phyloP scores from a whole-genome alignment of 2,888 invertebrate species.

The Tanytarsus gracilentus region DNA sequence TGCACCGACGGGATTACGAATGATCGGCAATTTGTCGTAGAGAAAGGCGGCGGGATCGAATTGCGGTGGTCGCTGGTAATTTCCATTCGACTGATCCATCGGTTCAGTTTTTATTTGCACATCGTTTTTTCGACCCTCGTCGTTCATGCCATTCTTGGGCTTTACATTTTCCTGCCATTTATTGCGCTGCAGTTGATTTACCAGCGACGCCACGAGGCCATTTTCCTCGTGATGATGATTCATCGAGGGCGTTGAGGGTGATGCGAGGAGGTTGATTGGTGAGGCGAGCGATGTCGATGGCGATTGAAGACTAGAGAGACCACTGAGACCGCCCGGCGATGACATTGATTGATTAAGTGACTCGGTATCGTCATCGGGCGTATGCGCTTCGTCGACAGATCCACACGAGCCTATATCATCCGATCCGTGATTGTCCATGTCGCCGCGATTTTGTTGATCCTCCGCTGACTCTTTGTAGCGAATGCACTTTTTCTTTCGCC shows the following conservation, averaged over 20 bases:
- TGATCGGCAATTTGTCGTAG: constrained; percentile 35
- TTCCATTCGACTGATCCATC: constrained; percentile 31
- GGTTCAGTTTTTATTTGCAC: constrained; percentile 24
- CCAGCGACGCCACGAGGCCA: constrained; percentile 7
- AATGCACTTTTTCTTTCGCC: constrained; percentile 96
- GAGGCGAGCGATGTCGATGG: constrained; percentile 67
- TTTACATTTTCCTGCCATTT: constrained; percentile 1
- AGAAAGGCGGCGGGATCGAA: constrained; percentile 35
- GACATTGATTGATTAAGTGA: constrained; percentile 51
- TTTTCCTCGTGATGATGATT: constrained; percentile 30
- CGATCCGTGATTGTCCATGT: constrained; percentile 51
- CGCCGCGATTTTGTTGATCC: constrained; percentile 47
- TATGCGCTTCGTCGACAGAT: constrained; percentile 63
- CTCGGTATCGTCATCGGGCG: constrained; percentile 58
- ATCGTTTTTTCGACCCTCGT: constrained; percentile 8
- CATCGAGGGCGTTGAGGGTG: constrained; percentile 45
- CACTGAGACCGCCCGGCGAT: constrained; percentile 56
- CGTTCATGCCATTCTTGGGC: not conserved
- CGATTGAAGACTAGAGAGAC: constrained; percentile 58
- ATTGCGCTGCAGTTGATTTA: not conserved
- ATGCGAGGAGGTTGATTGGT: constrained; percentile 63
- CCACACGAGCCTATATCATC: constrained; percentile 73
- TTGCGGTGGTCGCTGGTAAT: constrained; percentile 46
- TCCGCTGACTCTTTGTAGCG: constrained; percentile 83
- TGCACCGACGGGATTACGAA: constrained; percentile 75